Evolutionary conservation across 1,140 invertebrate genomes (phyloP), one percentile per base, ranked within the genome.

Genomic region (Drosophila pachea): DNA sequence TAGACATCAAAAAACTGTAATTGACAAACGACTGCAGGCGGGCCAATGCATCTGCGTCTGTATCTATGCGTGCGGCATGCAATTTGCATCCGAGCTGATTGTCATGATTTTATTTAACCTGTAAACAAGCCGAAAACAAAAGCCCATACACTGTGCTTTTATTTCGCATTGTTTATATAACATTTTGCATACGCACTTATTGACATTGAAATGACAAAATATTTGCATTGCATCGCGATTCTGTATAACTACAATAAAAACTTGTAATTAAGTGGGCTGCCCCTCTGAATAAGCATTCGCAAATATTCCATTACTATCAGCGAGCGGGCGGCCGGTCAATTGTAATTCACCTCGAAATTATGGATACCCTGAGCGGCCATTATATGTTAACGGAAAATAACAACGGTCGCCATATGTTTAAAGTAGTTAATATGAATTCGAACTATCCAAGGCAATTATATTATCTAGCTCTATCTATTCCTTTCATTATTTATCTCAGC

Each of bases 61-160:
- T 12, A 71, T 54, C 55, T 62, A 35, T 68, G 66, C 67, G 67
- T 83, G 72, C 65, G 42, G 43, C 35, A 7, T 43, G 72, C 61
- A 82, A 82, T 75, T 82, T 83, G 72, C 74, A 66, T 69, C 38
- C 52, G 52, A 84, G 50, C 68, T 63, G 73, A 76, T 76, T 82
- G 70, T 81, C 78, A 66, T 74, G 74, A 79, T 83, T 83, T 76
- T 60, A 68, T 84, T 84, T 73, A 59, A 55, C 79, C 72, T 58
- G 79, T 69, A 67, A 83, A 84, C 76, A 84, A 78, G 36, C 43
- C 59, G 40, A 22, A 70, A 56, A 70, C 73, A 68, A 64, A 73
- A 60, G 33, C 48, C 14, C 40, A 59, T 7, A 52, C 63, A 36
- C 73, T 68, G 73, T 76, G 73, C 79, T 84, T 79, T 83, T 54